Base-by-base conservation (phyloP, 2,888 invertebrate species). In the Crepidodera aurea region DNA sequence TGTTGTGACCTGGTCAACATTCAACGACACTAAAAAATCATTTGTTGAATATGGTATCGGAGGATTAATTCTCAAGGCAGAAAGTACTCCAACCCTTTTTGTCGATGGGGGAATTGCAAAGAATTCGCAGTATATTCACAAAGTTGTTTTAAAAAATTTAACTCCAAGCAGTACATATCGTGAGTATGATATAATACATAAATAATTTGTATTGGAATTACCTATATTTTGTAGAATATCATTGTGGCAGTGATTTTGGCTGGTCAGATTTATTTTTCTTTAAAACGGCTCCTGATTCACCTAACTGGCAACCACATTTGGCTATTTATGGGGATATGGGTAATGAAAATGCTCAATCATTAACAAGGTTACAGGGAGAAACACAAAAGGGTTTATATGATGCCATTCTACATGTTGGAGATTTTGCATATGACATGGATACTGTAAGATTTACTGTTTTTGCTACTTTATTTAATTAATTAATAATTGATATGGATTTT, bases 321-420 rank as follows among this genome's bases (percentile, higher is more conserved):
- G 96, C 92, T 19, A 87, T 98, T 71, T 97, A 89, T 77, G 98
- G 98, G 0, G 98, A 98, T 79, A 89, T 98, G 91, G 98, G 98
- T 25, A 93, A 92, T 78, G 89, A 88, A 70, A 97, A 97, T 82
- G 94, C 96, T 1, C 90, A 92, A 71, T 93, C 96, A 0, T 83
- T 98, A 56, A 86, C 90, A 0, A 86, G 92, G 65, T 82, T 98
- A 5, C 94, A 96, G 81, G 85, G 91, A 72, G 96, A 97, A 75
- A 87, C 92, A 0, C 90, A 94, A 75, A 83, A 86, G 40, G 90
- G 88, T 7, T 81, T 88, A 77, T 95, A 94, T 79, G 94, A 97
- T 84, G 88, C 92, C 58, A 87, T 94, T 56, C 84, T 97, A 55
- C 97, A 97, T 82, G 93, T 96, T 39, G 96, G 96, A 0, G 97